Evolutionary conservation across 2,113 vertebrate species (phyloP).

Genomic region (Corynorhinus townsendii): DNA sequence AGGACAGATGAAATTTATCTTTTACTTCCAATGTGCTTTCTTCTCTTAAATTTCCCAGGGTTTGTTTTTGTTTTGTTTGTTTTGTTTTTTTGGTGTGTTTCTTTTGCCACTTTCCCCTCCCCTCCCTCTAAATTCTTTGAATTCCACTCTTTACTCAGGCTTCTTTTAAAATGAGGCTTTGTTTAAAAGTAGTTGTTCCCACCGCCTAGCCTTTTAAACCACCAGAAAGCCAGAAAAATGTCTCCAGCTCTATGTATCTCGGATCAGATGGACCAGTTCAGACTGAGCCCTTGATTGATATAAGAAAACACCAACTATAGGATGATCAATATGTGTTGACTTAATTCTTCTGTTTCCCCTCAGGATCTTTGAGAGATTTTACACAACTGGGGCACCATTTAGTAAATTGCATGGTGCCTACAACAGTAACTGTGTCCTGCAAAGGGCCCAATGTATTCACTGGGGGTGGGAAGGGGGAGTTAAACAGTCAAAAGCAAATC

Average conservation of each 20-base stretch:
- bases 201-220: constrained; percentile 32
- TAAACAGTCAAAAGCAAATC: neutral
- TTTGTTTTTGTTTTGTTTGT: neutral
- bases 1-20: neutral
- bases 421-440: constrained; percentile 41
- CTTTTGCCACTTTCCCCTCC: constrained; percentile 18
- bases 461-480: neutral
- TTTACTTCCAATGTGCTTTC: neutral
- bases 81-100: neutral
- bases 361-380: constrained; percentile 6
- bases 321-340: constrained; percentile 45
- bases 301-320: neutral
- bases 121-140: constrained; percentile 58
- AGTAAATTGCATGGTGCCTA: constrained; percentile 49
- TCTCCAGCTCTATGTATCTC: neutral
- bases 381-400: constrained; percentile 43
- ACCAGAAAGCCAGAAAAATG: constrained; percentile 32
- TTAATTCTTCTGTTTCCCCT: neutral
- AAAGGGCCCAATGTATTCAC: neutral
- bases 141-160: constrained; percentile 49
- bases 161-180: constrained; percentile 60
- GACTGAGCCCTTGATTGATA: neutral
- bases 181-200: constrained; percentile 54
- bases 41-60: neutral
- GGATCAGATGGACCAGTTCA: constrained; percentile 15